A percentile compares a stretch with the other conserved stretches of the same genome.
Evolutionary conservation across 2,113 vertebrate genomes (phyloP).

Genomic region (Malurus alboscapulatus): DNA sequence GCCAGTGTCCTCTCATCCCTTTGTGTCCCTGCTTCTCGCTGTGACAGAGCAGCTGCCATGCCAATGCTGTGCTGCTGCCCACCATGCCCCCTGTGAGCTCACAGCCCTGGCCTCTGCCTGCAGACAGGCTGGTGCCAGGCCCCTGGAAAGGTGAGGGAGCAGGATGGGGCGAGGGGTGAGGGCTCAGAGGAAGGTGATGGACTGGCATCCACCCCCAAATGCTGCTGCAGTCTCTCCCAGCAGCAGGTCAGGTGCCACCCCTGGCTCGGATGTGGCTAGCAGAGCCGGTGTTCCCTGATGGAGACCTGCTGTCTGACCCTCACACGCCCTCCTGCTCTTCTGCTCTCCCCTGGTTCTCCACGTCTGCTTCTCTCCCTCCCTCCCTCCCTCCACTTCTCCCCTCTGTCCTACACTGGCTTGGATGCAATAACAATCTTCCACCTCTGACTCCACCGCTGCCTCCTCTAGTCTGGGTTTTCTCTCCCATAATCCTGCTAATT

Average conservation of each 20-base stretch:
- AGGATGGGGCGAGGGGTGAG: background rate
- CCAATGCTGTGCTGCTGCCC: background rate
- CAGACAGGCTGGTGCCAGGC: background rate
- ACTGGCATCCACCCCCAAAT: background rate
- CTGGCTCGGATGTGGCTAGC: background rate
- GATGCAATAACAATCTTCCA: conserved; percentile 64
- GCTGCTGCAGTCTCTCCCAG: background rate
- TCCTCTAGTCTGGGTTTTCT: conserved; percentile 63
- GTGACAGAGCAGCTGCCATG: background rate
- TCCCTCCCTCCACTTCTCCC: background rate
- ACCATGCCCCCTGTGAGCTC: background rate
- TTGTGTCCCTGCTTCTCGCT: background rate
- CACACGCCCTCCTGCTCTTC: background rate
- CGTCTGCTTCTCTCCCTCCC: background rate
- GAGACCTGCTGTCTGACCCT: conserved; percentile 29
- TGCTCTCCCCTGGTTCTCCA: background rate
- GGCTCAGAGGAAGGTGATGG: background rate
- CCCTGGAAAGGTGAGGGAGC: background rate
- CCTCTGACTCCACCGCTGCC: conserved; percentile 42
- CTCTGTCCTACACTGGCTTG: conserved; percentile 35
- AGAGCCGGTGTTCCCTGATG: background rate
- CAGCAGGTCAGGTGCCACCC: background rate
- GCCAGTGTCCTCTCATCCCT: background rate
- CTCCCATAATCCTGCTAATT: conserved; percentile 89
- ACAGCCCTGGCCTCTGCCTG: background rate